These are phyloP conservation scores for Sinelater perroti DNA, from an alignment of 2,888 invertebrate species.

Conservation along the genomic window DNA sequence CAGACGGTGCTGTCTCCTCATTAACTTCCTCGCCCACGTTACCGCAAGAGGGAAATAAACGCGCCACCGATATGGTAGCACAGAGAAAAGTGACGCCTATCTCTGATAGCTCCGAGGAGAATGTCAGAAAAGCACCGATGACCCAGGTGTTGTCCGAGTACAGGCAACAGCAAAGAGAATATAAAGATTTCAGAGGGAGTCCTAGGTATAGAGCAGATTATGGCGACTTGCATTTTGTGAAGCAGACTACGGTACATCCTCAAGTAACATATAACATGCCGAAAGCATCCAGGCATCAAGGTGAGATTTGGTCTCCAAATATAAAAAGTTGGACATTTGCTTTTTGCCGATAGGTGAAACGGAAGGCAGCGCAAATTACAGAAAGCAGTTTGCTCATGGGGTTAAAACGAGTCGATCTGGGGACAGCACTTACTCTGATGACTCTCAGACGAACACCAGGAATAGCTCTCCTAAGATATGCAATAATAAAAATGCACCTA, in stretches of 20 bases:
- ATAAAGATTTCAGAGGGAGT: slow-evolving; percentile 62
- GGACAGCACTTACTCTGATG: slow-evolving; percentile 65
- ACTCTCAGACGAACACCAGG: slow-evolving; percentile 54
- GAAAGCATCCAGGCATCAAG: slow-evolving; percentile 56
- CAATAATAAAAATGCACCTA: slow-evolving; percentile 47
- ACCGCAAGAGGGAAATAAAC: slow-evolving; percentile 36
- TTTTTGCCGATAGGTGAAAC: slow-evolving; percentile 26
- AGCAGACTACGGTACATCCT: slow-evolving; percentile 64
- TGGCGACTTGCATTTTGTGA: slow-evolving; percentile 41
- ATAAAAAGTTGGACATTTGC: background rate
- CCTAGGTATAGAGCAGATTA: slow-evolving; percentile 49
- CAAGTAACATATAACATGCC: slow-evolving; percentile 69
- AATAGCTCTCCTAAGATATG: slow-evolving; percentile 51
- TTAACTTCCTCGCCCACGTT: slow-evolving; percentile 64
- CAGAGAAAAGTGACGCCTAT: slow-evolving; percentile 26
- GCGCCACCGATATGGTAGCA: too few relatives aligned
- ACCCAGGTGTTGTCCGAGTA: slow-evolving; percentile 67
- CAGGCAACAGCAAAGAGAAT: slow-evolving; percentile 64
- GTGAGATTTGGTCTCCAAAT: slow-evolving; percentile 34
- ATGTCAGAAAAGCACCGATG: slow-evolving; percentile 62
- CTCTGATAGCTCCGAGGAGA: slow-evolving; percentile 50
- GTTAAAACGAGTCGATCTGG: slow-evolving; percentile 62
- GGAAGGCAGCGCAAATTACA: slow-evolving; percentile 70
- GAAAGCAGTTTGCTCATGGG: slow-evolving; percentile 78
- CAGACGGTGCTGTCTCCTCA: slow-evolving; percentile 76